phyloP scores from a whole-genome alignment of 2,888 invertebrate species.

The Clitarchus hookeri region DNA sequence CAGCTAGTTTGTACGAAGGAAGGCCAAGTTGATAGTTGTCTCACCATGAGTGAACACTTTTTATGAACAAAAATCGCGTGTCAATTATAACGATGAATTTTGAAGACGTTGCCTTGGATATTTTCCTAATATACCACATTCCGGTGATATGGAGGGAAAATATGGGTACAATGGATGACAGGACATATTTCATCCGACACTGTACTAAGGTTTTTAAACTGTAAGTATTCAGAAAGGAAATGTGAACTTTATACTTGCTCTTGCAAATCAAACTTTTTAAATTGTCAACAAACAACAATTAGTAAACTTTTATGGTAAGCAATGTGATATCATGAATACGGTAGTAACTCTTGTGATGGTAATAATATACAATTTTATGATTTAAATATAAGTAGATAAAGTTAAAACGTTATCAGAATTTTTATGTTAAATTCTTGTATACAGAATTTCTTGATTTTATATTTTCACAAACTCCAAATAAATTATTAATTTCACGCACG shows the following conservation, averaged over 20 bases:
- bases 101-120: neutral
- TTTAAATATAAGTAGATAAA: too few relatives aligned
- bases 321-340: too few relatives aligned
- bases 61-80: neutral
- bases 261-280: neutral
- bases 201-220: neutral
- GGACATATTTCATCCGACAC: neutral
- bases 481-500: too few relatives aligned
- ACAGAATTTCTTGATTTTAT: too few relatives aligned
- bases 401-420: too few relatives aligned
- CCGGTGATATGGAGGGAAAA: neutral
- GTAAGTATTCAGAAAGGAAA: neutral
- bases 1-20: neutral
- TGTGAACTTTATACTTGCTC: neutral
- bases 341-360: too few relatives aligned
- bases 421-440: too few relatives aligned
- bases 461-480: too few relatives aligned
- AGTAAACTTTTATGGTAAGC: too few relatives aligned
- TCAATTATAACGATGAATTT: neutral
- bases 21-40: neutral
- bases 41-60: neutral
- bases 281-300: neutral
- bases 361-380: too few relatives aligned
- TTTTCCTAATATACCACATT: neutral
- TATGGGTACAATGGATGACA: neutral